These are phyloP conservation scores for Holocentrus rufus DNA, from an alignment of 2,797 vertebrate genomes.

Conservation along the genomic window DNA sequence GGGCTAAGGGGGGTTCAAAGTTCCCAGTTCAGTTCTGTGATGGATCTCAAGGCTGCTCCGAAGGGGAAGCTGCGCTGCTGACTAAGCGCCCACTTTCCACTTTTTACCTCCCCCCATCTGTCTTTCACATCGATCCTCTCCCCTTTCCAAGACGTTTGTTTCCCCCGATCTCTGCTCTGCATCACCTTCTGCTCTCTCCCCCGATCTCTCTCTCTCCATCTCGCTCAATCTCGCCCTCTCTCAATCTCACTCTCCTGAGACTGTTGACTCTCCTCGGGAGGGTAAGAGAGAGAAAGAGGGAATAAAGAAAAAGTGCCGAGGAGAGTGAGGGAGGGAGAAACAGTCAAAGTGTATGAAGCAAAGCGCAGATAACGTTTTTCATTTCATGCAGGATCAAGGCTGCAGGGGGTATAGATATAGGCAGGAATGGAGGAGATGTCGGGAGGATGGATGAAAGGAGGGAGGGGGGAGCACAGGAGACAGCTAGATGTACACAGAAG, in stretches of 20 bases:
- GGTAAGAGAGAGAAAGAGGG: constrained; percentile 13
- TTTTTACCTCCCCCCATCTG: constrained; percentile 56
- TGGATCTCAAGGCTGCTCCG: constrained; percentile 50
- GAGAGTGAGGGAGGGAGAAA: constrained; percentile 23
- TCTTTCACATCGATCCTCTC: constrained; percentile 70
- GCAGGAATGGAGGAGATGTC: constrained; percentile 25
- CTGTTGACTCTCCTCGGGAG: constrained; percentile 14
- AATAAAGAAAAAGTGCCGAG: constrained; percentile 13
- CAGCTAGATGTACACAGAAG: constrained; percentile 20
- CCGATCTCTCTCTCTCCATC: constrained; percentile 1
- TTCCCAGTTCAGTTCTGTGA: constrained; percentile 27
- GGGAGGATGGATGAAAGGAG: constrained; percentile 26
- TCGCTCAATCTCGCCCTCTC: background rate
- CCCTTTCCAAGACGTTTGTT: constrained; percentile 53
- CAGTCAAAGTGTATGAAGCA: constrained; percentile 31
- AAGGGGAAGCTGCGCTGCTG: constrained; percentile 60
- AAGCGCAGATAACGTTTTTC: constrained; percentile 58
- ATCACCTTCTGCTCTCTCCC: constrained; percentile 26
- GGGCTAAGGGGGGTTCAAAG: constrained; percentile 16
- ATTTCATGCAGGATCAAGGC: constrained; percentile 54
- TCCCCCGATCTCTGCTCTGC: constrained; percentile 42
- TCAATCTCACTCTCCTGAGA: constrained; percentile 29
- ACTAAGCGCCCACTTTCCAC: constrained; percentile 61
- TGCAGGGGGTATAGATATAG: constrained; percentile 32
- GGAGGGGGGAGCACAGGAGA: constrained; percentile 4